Evolutionary conservation across 2,797 vertebrate genomes (phyloP), one percentile per base, ranked within the genome.

Genomic region (Xenops minutus): DNA sequence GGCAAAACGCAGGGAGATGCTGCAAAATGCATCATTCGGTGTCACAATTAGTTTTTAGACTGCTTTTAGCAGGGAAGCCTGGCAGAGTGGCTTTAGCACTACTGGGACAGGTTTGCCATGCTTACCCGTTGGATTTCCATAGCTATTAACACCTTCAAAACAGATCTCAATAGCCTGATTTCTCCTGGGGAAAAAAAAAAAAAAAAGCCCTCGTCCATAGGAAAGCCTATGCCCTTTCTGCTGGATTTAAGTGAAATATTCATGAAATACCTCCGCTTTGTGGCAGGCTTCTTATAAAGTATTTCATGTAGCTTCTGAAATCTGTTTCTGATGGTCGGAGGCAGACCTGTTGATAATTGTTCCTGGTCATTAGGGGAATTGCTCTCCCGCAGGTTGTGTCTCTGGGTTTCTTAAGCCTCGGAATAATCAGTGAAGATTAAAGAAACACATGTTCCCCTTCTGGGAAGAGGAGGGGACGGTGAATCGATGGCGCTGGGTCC

Each of bases 351-450:
- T 96, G 97, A 74, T 93, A 67, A 73, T 79, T 64, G 87, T 64
- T 94, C 46, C 87, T 27, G 64, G 96, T 81, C 92, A 72, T 91
- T 85, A 92, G 64, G 89, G 91, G 93, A 95, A 85, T 91, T 88
- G 92, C 93, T 91, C 74, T 95, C 91, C 93, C 85, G 85, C 94
- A 88, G 89, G 77, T 86, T 86, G 88, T 3, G 88, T 95, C 97
- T 92, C 93, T 56, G 95, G 85, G 89, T 95, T 97, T 92, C 97
- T 96, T 83, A 95, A 98, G 29, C 94, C 94, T 85, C 88, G 36
- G 90, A 88, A 92, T 52, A 92, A 85, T 55, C 85, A 95, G 87
- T 3, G 75, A 58, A 80, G 76, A 81, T 86, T 91, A 92, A 96
- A 90, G 88, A 93, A 96, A 80, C 39, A 19, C 87, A 75, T 61